These are phyloP conservation scores for Allacma fusca DNA, from an alignment of 2,888 invertebrate species.

Conservation along the genomic window DNA sequence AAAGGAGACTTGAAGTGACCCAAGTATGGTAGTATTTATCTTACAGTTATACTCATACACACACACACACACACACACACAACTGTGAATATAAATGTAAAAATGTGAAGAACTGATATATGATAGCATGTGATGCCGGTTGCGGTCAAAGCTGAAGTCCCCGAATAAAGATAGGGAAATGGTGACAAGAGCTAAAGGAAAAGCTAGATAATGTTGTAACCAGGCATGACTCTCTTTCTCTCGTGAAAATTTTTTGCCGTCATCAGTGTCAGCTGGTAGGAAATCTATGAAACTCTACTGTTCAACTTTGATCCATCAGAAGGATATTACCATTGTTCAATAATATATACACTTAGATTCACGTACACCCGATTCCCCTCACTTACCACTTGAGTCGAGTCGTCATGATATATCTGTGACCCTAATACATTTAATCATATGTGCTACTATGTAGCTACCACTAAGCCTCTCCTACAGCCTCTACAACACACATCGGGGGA, in stretches of 20 bases:
- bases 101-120: neutral
- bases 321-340: constrained; percentile 33
- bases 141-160: neutral
- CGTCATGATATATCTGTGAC: constrained; percentile 25
- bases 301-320: constrained; percentile 46
- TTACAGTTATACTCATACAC: neutral
- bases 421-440: neutral
- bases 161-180: neutral
- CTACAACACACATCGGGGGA: too few relatives aligned
- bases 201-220: constrained; percentile 37
- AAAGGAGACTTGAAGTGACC: neutral
- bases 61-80: too few relatives aligned
- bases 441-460: too few relatives aligned
- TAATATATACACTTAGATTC: constrained; percentile 30
- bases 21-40: neutral
- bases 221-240: neutral
- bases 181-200: constrained; percentile 4
- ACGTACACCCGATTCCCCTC: neutral
- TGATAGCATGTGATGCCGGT: neutral
- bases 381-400: constrained; percentile 6
- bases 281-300: constrained; percentile 25
- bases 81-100: constrained; percentile 19
- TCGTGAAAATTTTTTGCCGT: constrained; percentile 33
- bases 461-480: too few relatives aligned
- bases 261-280: constrained; percentile 49